Base-by-base conservation (phyloP, 92 coral and sea anemone species). In the Palythoa caribaeorum region DNA sequence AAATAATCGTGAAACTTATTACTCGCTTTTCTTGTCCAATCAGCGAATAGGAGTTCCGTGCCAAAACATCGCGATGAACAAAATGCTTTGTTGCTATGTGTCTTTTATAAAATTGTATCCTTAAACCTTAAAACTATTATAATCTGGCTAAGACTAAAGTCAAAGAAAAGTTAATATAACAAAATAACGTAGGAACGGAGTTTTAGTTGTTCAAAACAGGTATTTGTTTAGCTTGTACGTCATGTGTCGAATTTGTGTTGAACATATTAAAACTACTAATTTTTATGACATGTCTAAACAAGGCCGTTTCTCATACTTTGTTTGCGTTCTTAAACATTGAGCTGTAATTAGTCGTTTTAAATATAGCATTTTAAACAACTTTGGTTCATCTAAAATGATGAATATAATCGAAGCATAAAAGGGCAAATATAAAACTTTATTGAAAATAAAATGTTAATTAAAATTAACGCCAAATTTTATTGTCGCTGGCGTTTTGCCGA, bases 401-500 rank as follows among this genome's bases (percentile, higher is more conserved):
- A 1, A 28, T 55, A 13, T 55, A 52, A 51, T 51, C 10, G 17
- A 76, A 21, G 5, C 50, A 3, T n/a, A 2, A 76, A 50, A 37
- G 63, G 48, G 63, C 14, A 20, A 50, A 76, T 21, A 77, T 6
- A 52, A 4, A 60, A n/a, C 38, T 51, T 38, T 36, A 19, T 77
- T 77, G 44, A 21, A 77, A 35, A 73, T 40, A 5, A 17, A 73
- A 73, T 14, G 39, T 73, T 13, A 47, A 53, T 54, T 17, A 53
- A 77, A 20, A 6, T 52, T 3, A 52, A 51, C 13, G 38, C 11
- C 53, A 38, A 75, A 73, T 39, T 39, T 44, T 73, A 73, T 73
- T 3, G 9, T 16, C 12, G 53, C 80, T 76, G 80, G 80, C 80
- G 80, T 76, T 76, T 76, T 76, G 60, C 80, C 63, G 40, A 54